Percentiles rank a stretch among this genome's conserved stretches.
Evolutionary conservation across 2,113 vertebrate species (phyloP).

Genomic region (Perognathus longimembris): DNA sequence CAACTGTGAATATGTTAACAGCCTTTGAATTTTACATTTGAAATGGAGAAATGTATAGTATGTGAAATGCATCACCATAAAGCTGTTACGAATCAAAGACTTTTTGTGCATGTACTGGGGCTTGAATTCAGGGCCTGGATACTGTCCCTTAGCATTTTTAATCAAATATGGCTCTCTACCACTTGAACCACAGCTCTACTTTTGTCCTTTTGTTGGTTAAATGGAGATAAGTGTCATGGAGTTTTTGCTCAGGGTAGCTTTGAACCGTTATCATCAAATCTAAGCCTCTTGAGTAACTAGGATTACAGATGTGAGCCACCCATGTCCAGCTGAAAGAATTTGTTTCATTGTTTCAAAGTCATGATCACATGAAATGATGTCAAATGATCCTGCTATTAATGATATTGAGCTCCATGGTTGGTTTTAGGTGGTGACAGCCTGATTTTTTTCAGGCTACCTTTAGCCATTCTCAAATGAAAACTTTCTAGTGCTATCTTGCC

Average conservation of each 20-base stretch:
- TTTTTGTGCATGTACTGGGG: not conserved
- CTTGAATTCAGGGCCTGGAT: too few species aligned
- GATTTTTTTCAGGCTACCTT: not conserved
- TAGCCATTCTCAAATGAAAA: not conserved
- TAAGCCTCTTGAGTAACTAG: too few species aligned
- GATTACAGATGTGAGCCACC: too few species aligned
- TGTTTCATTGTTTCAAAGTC: conserved; percentile 2
- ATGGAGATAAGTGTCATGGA: too few species aligned
- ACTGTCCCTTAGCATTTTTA: too few species aligned
- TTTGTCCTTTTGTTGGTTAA: too few species aligned
- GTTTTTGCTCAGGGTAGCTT: too few species aligned
- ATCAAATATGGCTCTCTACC: too few species aligned
- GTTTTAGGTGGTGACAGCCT: not conserved
- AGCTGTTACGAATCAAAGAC: not conserved
- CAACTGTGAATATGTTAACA: conserved; percentile 4
- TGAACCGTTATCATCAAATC: too few species aligned
- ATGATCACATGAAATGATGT: not conserved
- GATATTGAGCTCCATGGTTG: not conserved
- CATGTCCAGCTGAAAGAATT: too few species aligned
- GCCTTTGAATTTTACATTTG: not conserved
- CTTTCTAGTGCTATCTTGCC: not conserved
- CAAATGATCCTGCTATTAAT: not conserved
- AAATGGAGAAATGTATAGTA: not conserved
- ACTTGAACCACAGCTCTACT: too few species aligned
- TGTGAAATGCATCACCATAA: not conserved